A percentile compares a stretch with the other conserved stretches of the same genome.
These are phyloP conservation scores for Arremon brunneinucha DNA, from an alignment of 2,797 vertebrate species.

Conservation along the genomic window DNA sequence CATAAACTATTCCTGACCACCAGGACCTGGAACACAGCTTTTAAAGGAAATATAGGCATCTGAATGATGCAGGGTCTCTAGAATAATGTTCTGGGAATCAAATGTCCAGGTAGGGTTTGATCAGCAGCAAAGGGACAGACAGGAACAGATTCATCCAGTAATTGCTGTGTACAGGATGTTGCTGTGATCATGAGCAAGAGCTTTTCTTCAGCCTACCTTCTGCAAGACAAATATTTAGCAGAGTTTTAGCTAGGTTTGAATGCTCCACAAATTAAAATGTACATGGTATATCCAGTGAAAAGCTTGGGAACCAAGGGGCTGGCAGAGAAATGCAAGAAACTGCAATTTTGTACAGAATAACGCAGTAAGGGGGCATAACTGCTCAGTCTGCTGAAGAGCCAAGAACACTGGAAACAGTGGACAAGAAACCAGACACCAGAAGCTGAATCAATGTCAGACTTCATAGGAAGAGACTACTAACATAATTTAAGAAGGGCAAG, in stretches of 20 bases:
- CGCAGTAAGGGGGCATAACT: not conserved
- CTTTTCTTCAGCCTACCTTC: not conserved
- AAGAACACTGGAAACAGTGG: not conserved
- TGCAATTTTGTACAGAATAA: not conserved
- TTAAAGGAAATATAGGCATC: not conserved
- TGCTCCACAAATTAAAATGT: not conserved
- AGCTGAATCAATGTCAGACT: not conserved
- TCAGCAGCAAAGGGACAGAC: not conserved
- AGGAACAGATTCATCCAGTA: not conserved
- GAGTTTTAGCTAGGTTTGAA: not conserved
- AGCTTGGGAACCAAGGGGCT: not conserved
- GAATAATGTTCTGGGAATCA: not conserved
- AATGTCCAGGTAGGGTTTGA: not conserved
- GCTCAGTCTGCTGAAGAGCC: not conserved
- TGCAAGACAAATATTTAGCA: not conserved
- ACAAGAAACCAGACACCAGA: constrained; percentile 1
- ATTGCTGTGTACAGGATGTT: rapidly evolving
- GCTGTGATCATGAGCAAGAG: not conserved
- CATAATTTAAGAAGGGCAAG: not conserved
- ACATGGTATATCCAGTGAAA: not conserved
- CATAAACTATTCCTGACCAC: not conserved
- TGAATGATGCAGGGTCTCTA: not conserved
- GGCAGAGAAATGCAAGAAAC: not conserved
- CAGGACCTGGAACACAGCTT: not conserved
- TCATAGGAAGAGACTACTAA: not conserved